These are phyloP conservation scores for Etheostoma perlongum DNA, from an alignment of 2,797 vertebrate species.

Conservation along the genomic window DNA sequence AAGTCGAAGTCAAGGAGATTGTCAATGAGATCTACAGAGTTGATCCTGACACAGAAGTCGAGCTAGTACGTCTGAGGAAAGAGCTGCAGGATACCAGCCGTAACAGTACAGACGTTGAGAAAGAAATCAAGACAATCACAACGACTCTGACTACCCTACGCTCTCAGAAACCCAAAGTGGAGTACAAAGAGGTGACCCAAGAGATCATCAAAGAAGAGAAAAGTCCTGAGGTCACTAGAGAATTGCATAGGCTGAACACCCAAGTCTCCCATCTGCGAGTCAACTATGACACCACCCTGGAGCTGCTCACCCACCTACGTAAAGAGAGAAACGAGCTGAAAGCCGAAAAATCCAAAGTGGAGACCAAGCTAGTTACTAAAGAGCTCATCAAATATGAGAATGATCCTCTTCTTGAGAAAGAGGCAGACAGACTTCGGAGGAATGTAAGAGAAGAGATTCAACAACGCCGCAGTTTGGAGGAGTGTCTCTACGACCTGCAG, in stretches of 20 bases:
- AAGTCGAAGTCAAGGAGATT: constrained; percentile 90
- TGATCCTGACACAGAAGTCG: constrained; percentile 90
- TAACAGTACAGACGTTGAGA: constrained; percentile 80
- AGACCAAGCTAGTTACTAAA: constrained; percentile 90
- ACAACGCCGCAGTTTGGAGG: constrained; percentile 88
- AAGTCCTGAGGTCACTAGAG: constrained; percentile 91
- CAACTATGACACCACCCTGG: constrained; percentile 82
- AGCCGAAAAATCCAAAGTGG: constrained; percentile 91
- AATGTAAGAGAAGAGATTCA: constrained; percentile 88
- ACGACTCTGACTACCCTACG: constrained; percentile 83
- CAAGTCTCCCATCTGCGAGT: constrained; percentile 89
- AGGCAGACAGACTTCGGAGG: constrained; percentile 89
- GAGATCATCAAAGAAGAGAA: constrained; percentile 93
- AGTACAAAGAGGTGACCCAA: constrained; percentile 91
- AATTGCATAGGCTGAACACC: constrained; percentile 89
- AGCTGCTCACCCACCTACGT: constrained; percentile 86
- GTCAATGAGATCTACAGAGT: constrained; percentile 91
- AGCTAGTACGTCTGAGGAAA: constrained; percentile 86
- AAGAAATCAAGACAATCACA: constrained; percentile 78
- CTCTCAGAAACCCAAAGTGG: constrained; percentile 90
- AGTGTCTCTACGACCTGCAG: constrained; percentile 90
- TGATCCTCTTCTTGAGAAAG: constrained; percentile 93
- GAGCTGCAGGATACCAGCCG: constrained; percentile 84
- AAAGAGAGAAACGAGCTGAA: constrained; percentile 92
- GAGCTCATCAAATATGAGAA: constrained; percentile 93